Percentiles rank a stretch among this genome's conserved stretches.
Conservation (phyloP, 2,888 invertebrate genomes). For the Dasysyrphus tricinctus region DNA sequence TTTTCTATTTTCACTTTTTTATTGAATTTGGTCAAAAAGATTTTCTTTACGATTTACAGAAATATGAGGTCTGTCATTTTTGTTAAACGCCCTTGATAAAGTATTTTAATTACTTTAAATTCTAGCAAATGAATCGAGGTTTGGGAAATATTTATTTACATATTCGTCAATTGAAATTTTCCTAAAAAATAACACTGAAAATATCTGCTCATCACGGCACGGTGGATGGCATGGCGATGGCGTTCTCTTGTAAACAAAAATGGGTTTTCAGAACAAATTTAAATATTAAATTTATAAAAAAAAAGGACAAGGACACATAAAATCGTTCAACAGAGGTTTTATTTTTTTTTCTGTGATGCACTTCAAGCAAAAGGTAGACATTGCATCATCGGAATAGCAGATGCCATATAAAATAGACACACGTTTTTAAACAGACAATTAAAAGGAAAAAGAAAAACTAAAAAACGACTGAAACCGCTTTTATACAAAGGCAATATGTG, state of each 20-base stretch:
- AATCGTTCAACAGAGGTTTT: slow-evolving; percentile 37
- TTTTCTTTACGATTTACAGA: too few species aligned
- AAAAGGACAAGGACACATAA: slow-evolving; percentile 28
- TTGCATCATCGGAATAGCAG: slow-evolving; percentile 47
- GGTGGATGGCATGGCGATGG: too few species aligned
- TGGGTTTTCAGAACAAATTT: slow-evolving; percentile 31
- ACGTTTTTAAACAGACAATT: slow-evolving; percentile 48
- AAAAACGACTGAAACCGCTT: slow-evolving; percentile 8
- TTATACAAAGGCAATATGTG: slow-evolving; percentile 49
- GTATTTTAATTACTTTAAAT: not conserved
- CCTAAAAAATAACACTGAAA: not conserved
- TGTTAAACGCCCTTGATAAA: not conserved
- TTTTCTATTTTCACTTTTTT: too few species aligned
- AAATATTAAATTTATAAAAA: slow-evolving; percentile 55
- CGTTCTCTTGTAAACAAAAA: slow-evolving; percentile 1
- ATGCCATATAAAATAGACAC: slow-evolving; percentile 40
- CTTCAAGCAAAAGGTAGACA: slow-evolving; percentile 32
- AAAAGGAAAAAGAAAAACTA: slow-evolving; percentile 19
- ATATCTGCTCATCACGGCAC: not conserved
- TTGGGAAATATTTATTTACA: not conserved
- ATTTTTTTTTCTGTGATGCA: slow-evolving; percentile 19
- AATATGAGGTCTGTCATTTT: too few species aligned
- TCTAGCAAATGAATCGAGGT: not conserved
- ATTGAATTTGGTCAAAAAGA: too few species aligned
- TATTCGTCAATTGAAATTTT: not conserved